Base-by-base conservation (phyloP, 2,888 invertebrate genomes). In the Aleiodes testaceus region DNA sequence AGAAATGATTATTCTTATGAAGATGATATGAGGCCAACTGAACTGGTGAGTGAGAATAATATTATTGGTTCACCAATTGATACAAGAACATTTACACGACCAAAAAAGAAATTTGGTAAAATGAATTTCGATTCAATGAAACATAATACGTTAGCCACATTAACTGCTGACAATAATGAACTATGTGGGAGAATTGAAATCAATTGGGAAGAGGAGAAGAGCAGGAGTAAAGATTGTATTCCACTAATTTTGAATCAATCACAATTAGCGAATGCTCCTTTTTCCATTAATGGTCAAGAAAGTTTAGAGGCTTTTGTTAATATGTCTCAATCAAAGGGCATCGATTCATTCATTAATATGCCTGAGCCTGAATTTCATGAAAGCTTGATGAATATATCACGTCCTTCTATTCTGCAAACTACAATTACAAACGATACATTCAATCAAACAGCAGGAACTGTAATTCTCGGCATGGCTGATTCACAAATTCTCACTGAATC, bases 61-160 rank as follows among this genome's bases (percentile, higher is more conserved):
- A 20, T 20, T 1, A 3, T 30, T 49, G 50, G 49, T 22, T 61
- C 30, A 16, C 6, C 77, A 74, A 91, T 93, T 79, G 93, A 93
- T 82, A 91, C 92, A 0, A 89, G 93, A 79, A 93, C 93, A 9
- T 93, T 91, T 84, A 93, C 93, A 66, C 89, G 91, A 78, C 92
- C 92, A 20, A 93, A 93, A 82, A 92, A 91, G 81, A 88, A 91
- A 69, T 85, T 87, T 11, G 88, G 85, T 42, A 89, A 92, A 71
- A 91, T 91, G 44, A 91, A 91, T 80, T 91, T 93, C 75, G 92
- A 92, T 67, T 81, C 80, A 36, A 78, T 84, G 63, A 75, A 79
- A 14, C 82, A 81, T 70, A 73, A 77, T 26, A 66, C 79, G 44
- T 72, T 79, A 16, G 63, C 79, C 5, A 11, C 71, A 9, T 14